Evolutionary conservation across 2,113 vertebrate genomes (phyloP), one percentile per base, ranked within the genome.

Genomic region (Astur gentilis): DNA sequence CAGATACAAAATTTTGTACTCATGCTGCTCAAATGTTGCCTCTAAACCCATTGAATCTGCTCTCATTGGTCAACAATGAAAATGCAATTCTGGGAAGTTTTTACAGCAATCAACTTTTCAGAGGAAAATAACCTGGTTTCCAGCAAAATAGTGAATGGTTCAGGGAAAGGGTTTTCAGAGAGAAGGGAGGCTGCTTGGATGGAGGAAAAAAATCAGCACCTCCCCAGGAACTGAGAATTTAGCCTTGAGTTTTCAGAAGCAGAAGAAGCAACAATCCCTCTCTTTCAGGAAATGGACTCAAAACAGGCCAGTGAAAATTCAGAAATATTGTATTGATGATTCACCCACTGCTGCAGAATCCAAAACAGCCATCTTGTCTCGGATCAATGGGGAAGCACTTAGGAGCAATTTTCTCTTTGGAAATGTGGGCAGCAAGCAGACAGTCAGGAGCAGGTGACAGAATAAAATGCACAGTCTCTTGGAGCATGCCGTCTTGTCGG

Each of bases 331-430:
- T 29, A 44, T 47, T 44, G 70, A 94, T 60, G 29, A 47, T 66
- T 66, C 16, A 45, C 36, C 25, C 9, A 20, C 34, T 0, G 1
- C 27, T 27, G 84, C 87, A 90, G 78, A 95, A 90, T 94, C 76
- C 82, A 58, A 94, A 96, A 44, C 20, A 80, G 38, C 19, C 27
- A 54, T 62, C 65, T 61, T 65, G 40, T 83, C n/a, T 64, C 11
- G 0, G 64, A 97, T 98, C 98, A 89, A 93, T 97, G 54, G 22
- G 29, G 79, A 97, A 65, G 77, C 94, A 78, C 80, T 97, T 91
- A 93, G 70, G 11, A 84, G 87, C 94, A 96, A 98, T 97, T 97
- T 96, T 93, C 87, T 29, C 11, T 73, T 95, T 38, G 47, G 92
- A 93, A 97, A 95, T 60, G 65, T 44, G 72, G 66, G 61, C 79